Conservation (phyloP, 1,140 invertebrate species). For the Drosophila serrata region DNA sequence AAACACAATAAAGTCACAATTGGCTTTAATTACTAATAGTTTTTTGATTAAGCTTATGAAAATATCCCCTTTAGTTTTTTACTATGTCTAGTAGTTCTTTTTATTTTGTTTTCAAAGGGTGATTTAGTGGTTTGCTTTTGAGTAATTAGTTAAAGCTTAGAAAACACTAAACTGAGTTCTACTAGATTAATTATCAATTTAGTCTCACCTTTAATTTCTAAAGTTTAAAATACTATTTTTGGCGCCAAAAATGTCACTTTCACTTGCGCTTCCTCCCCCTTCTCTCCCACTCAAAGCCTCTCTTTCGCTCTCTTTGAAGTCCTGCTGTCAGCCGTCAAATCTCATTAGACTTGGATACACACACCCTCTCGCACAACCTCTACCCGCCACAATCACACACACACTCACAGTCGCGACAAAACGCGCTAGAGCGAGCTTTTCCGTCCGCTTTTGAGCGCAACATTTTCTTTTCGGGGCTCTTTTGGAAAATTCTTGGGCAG, state of each 20-base stretch:
- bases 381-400: not conserved
- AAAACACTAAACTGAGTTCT: no score
- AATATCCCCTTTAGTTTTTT: slow-evolving; percentile 5
- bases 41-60: not conserved
- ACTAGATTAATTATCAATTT: no score
- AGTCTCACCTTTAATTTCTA: no score
- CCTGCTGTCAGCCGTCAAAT: slow-evolving; percentile 66
- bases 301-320: slow-evolving; percentile 49
- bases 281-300: slow-evolving; percentile 29
- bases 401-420: slow-evolving; percentile 39
- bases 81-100: no score
- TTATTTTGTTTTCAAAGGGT: not conserved
- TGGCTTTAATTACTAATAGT: not conserved
- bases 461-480: slow-evolving; percentile 46
- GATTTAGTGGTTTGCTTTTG: no score
- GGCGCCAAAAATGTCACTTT: slow-evolving; percentile 41
- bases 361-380: slow-evolving; percentile 18
- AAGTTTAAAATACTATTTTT: slow-evolving; percentile 2
- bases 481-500: slow-evolving; percentile 65
- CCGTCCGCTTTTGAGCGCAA: slow-evolving; percentile 73
- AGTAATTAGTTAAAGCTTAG: no score
- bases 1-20: not conserved
- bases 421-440: slow-evolving; percentile 81
- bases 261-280: slow-evolving; percentile 19
- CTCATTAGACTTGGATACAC: slow-evolving; percentile 65